Evolutionary conservation across 1,140 invertebrate genomes (phyloP), one percentile per base, ranked within the genome.

Genomic region (Drosophila parabipectinata): DNA sequence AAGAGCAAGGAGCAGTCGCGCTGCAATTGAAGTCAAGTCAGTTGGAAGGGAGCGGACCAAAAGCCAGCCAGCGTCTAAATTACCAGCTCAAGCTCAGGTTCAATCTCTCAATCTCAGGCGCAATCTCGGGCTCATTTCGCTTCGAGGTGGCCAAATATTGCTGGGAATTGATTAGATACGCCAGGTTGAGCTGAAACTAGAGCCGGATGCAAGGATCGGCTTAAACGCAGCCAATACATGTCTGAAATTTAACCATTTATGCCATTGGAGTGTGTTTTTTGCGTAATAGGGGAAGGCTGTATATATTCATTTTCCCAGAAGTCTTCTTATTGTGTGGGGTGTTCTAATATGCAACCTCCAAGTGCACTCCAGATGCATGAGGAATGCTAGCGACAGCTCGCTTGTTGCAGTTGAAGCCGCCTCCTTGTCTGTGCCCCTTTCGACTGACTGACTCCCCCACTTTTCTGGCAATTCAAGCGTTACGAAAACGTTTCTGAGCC

Each of bases 401-500:
- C 62, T 68, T 56, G 45, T 76, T 76, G 79, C 68, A 62, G 48
- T 59, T 68, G 64, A 72, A 71, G 74, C 18, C 15, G 47, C 26
- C 4, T 10, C 44, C 21, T 21, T 34, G 34, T 34, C 32, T 51
- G 21, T 12, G 12, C 34, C 47, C 8, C n/a, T 28, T 21, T 15
- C 15, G 24, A n/a, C 39, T 57, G 24, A 45, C 39, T 24, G 37
- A 39, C 62, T 67, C 72, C 39, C 28, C 51, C 67, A 47, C 52
- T 57, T 74, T 56, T 48, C 48, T 37, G 72, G 55, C 68, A 85
- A 87, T 77, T 88, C 83, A 88, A 88, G 83, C 72, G 83, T 78
- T 71, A 61, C 83, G 79, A 87, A 87, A 87, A 77, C 83, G 83
- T 77, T 87, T 87, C 67, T 82, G 78, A 78, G 78, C 69, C 47